Evolutionary conservation across 2,888 invertebrate species (phyloP).

Genomic region (Galeopsomyia nigrocyanea): DNA sequence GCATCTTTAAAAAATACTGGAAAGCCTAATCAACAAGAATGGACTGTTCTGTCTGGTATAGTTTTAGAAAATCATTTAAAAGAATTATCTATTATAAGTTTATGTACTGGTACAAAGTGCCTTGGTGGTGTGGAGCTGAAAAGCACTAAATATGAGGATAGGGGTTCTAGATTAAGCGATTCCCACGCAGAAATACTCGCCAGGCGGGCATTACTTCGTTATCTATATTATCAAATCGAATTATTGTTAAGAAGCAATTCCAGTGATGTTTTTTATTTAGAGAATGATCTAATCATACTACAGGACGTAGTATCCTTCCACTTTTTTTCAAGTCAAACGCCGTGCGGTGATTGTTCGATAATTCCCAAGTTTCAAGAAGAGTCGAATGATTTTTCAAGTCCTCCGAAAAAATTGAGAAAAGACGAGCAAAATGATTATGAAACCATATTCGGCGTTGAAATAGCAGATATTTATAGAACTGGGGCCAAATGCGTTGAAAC

Average conservation of each 20-base stretch:
- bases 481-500: conserved; percentile 87
- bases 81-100: conserved; percentile 76
- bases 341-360: conserved; percentile 96
- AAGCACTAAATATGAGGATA: conserved; percentile 70
- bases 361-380: conserved; percentile 72
- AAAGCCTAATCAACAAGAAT: conserved; percentile 82
- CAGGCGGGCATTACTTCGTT: conserved; percentile 85
- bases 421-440: conserved; percentile 53
- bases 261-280: conserved; percentile 64
- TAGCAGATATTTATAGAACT: conserved; percentile 77
- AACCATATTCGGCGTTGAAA: conserved; percentile 37
- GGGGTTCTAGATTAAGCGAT: conserved; percentile 85
- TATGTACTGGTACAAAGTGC: conserved; percentile 94
- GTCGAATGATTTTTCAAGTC: conserved; percentile 22
- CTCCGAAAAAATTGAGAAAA: conserved; percentile 56
- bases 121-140: conserved; percentile 76
- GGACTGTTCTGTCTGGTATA: conserved; percentile 87
- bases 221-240: conserved; percentile 77
- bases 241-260: conserved; percentile 60
- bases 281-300: conserved; percentile 69
- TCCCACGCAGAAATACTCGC: conserved; percentile 94
- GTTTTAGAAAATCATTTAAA: conserved; percentile 68
- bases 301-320: conserved; percentile 77
- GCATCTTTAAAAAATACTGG: conserved; percentile 80
- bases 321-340: conserved; percentile 88